Percentiles rank a stretch among this genome's conserved stretches.
These are phyloP conservation scores for Enhydra lutris DNA, from an alignment of 2,113 vertebrate species.

Conservation along the genomic window DNA sequence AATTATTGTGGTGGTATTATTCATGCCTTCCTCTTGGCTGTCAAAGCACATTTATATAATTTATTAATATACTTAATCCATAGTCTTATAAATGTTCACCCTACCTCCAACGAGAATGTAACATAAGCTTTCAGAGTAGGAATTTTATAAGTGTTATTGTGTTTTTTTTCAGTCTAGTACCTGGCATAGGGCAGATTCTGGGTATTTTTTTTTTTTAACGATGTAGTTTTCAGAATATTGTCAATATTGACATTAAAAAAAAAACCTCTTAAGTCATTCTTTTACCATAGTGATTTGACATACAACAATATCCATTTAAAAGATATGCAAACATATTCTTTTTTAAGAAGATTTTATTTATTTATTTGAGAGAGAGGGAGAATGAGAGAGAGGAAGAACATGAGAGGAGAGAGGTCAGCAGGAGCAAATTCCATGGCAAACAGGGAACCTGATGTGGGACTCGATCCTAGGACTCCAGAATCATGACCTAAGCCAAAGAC, in stretches of 20 bases:
- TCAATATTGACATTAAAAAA: neutral
- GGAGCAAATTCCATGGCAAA: too few species aligned
- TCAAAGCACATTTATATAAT: neutral
- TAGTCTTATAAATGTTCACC: neutral
- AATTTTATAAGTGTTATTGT: neutral
- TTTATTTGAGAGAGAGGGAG: too few species aligned
- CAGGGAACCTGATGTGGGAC: too few species aligned
- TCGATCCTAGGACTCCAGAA: too few species aligned
- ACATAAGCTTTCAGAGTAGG: neutral
- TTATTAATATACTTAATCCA: neutral
- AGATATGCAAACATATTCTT: neutral
- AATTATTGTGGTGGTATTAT: neutral
- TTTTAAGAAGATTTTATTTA: too few species aligned
- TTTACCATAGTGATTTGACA: neutral
- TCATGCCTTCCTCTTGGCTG: neutral
- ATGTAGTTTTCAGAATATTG: neutral
- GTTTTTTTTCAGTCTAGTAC: neutral
- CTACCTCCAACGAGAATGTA: neutral
- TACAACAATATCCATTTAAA: neutral
- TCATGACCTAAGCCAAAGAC: too few species aligned
- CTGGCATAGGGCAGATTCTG: neutral
- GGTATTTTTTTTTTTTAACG: neutral
- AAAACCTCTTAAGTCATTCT: neutral
- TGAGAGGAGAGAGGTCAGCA: too few species aligned
- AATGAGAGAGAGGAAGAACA: too few species aligned